Conservation (phyloP, 2,113 vertebrate species). For the Oxyura jamaicensis region DNA sequence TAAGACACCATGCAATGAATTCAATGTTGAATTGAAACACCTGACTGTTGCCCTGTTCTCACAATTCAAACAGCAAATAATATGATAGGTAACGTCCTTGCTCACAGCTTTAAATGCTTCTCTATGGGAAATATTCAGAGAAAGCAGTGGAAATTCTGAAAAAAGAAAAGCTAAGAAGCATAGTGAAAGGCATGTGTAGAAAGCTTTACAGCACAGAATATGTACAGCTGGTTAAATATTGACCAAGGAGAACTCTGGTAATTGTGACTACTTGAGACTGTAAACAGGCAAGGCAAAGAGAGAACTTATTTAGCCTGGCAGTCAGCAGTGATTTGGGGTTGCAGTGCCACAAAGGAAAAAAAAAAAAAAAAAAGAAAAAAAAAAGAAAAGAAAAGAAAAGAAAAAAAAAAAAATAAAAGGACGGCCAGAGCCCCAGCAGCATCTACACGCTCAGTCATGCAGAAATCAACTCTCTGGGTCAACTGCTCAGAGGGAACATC, state of each 20-base stretch:
- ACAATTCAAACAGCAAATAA: neutral
- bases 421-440: neutral
- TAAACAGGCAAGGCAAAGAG: neutral
- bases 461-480: constrained; percentile 21
- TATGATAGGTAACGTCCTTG: neutral
- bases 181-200: neutral
- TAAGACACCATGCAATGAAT: neutral
- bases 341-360: neutral
- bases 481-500: neutral
- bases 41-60: neutral
- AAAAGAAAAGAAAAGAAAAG: no score
- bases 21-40: neutral
- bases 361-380: no score
- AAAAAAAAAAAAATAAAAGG: no score
- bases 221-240: constrained; percentile 13
- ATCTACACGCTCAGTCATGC: neutral
- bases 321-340: neutral
- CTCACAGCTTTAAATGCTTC: neutral
- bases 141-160: neutral
- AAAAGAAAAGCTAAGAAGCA: neutral
- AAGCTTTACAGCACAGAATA: neutral
- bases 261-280: neutral
- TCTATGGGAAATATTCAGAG: neutral
- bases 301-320: neutral
- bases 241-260: neutral